phyloP scores from a whole-genome alignment of 53 echinoderm and acorn worm species.

The Zoroaster sp. region DNA sequence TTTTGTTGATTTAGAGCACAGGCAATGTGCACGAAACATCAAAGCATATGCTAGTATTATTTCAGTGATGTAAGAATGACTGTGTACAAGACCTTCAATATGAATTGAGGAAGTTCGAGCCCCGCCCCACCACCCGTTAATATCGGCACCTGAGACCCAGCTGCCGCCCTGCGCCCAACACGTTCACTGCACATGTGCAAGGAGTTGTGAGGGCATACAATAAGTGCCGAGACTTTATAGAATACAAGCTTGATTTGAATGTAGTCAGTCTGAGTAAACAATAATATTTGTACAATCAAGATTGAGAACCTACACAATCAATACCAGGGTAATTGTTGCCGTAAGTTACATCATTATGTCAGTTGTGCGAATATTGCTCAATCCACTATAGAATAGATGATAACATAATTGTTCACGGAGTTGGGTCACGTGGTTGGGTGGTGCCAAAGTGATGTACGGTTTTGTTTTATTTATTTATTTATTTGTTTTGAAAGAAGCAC shows the following conservation, averaged over 20 bases:
- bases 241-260: not conserved
- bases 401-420: too few species aligned
- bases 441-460: too few species aligned
- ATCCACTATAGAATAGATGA: too few species aligned
- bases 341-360: not conserved
- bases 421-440: too few species aligned
- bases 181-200: not conserved
- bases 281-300: not conserved
- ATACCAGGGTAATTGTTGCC: not conserved
- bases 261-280: not conserved
- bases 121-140: slow-evolving; percentile 10
- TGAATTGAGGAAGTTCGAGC: slow-evolving; percentile 10
- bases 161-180: slow-evolving; percentile 5
- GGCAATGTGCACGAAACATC: not conserved
- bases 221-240: not conserved
- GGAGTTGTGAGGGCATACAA: not conserved
- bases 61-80: slow-evolving; percentile 37
- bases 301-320: not conserved
- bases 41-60: slow-evolving; percentile 4
- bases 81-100: slow-evolving; percentile 27
- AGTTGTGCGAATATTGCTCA: too few species aligned
- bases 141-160: slow-evolving; percentile 12
- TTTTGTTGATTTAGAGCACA: slow-evolving; percentile 40
- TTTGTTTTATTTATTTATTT: too few species aligned
- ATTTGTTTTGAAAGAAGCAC: too few species aligned